Evolutionary conservation across 2,888 invertebrate species (phyloP), one percentile per base, ranked within the genome.

Genomic region (Vannuccia rotundouncinata): DNA sequence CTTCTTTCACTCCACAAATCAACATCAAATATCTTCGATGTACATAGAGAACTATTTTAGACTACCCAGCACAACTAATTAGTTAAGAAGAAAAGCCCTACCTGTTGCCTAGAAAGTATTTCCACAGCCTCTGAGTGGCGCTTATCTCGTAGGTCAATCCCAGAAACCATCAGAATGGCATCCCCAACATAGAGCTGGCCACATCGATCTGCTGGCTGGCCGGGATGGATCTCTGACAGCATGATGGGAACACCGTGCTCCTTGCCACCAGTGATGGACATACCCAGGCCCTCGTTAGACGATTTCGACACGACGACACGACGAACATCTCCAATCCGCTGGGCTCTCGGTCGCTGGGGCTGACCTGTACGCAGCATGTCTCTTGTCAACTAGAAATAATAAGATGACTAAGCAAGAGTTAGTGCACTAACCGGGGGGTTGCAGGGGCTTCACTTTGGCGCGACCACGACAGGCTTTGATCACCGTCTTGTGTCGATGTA

Each of bases 191-290:
- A 93, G 59, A 94, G 89, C 82, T 91, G 90, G 59, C 91, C 91
- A 81, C 92, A 92, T 82, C 92, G 88, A 82, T 92, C 92, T 73
- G 93, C 93, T 80, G 93, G 93, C 82, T 93, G 93, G 83, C 92
- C 92, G 81, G 91, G 91, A 82, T 91, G 91, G 85, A 94, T 90
- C 89, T 94, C 94, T 0, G 93, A 93, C 85, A 94, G 92, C 82
- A 94, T 89, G 83, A 94, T 93, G 0, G 94, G 94, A 59, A 94
- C 92, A 22, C 93, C 93, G 88, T 94, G 94, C 86, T 94, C 94
- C 82, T 92, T 91, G 0, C 94, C 94, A 79, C 94, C 93, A 80
- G 93, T 94, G 83, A 94, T 93, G 31, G 93, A 93, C 87, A 94
- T 93, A 80, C 94, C 94, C 78, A 94, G 90, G 0, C 93, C 93